phyloP scores from a whole-genome alignment of 1,140 invertebrate species.

The Mactra quadrangularis region DNA sequence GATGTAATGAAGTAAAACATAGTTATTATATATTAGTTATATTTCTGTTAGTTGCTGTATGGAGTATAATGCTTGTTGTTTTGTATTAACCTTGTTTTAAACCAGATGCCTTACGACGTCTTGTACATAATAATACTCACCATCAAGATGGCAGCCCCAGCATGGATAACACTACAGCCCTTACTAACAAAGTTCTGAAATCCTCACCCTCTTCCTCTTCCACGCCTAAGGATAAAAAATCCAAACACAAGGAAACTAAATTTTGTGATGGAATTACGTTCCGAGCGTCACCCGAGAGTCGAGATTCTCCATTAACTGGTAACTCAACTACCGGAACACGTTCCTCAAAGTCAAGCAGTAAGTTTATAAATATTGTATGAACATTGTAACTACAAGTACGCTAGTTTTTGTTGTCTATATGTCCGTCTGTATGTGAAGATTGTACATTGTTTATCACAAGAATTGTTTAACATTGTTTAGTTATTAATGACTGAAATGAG shows the following conservation, averaged over 20 bases:
- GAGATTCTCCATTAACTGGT: conserved; percentile 29
- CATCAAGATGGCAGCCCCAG: conserved; percentile 28
- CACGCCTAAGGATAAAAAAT: conserved; percentile 38
- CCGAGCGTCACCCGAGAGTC: conserved; percentile 30
- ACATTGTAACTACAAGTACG: not conserved
- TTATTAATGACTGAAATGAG: too few relatives aligned
- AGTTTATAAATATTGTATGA: conserved; percentile 10
- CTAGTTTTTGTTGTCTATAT: too few relatives aligned
- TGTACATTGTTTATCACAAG: too few relatives aligned
- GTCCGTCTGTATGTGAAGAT: too few relatives aligned
- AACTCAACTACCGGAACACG: conserved; percentile 41
- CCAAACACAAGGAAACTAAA: conserved; percentile 48
- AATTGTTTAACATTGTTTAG: too few relatives aligned
- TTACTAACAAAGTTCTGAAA: conserved; percentile 41
- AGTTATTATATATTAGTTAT: too few relatives aligned
- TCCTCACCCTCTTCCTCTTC: conserved; percentile 19
- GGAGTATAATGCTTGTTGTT: conserved; percentile 14
- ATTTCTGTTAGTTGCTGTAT: too few relatives aligned
- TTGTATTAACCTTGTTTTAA: conserved; percentile 4
- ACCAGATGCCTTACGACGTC: conserved; percentile 47
- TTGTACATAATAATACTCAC: conserved; percentile 40
- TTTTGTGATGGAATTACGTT: conserved; percentile 5
- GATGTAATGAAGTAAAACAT: too few relatives aligned
- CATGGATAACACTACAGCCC: conserved; percentile 23
- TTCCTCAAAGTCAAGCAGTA: conserved; percentile 53